Evolutionary conservation across 92 coral and sea anemone species (phyloP).

Genomic region (Ricordea florida): DNA sequence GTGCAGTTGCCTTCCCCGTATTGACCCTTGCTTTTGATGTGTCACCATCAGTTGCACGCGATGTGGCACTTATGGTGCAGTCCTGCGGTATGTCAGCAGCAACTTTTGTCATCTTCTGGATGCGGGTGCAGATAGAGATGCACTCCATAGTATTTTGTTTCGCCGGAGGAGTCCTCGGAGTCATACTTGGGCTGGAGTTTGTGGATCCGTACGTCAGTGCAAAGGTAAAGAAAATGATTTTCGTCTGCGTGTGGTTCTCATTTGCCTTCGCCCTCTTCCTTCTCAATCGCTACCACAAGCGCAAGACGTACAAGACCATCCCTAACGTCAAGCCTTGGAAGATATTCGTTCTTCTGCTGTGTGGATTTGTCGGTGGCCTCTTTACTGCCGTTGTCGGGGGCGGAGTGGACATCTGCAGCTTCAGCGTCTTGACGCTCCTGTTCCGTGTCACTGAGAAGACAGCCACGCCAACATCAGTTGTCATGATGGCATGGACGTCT

Average conservation of each 20-base stretch:
- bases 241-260: constrained; percentile 83
- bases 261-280: constrained; percentile 86
- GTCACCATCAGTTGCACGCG: constrained; percentile 74
- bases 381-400: constrained; percentile 77
- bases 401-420: constrained; percentile 85
- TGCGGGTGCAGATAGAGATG: constrained; percentile 79
- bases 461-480: constrained; percentile 87
- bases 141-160: constrained; percentile 72
- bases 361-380: constrained; percentile 75
- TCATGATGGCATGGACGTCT: constrained; percentile 79
- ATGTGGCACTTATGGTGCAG: constrained; percentile 74
- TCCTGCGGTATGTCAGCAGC: constrained; percentile 89
- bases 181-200: constrained; percentile 72
- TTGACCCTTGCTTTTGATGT: constrained; percentile 76
- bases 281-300: constrained; percentile 75
- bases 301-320: constrained; percentile 68
- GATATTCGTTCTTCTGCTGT: constrained; percentile 42
- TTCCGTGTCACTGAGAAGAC: constrained; percentile 90
- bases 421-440: constrained; percentile 81
- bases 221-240: constrained; percentile 77
- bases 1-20: constrained; percentile 79
- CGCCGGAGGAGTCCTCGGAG: constrained; percentile 71
- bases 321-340: constrained; percentile 83
- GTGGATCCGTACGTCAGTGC: constrained; percentile 79
- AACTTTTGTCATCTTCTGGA: constrained; percentile 71